Percentiles rank a stretch among this genome's conserved stretches.
Evolutionary conservation across 2,888 invertebrate genomes (phyloP).

Genomic region (Philopedon plagiatum): DNA sequence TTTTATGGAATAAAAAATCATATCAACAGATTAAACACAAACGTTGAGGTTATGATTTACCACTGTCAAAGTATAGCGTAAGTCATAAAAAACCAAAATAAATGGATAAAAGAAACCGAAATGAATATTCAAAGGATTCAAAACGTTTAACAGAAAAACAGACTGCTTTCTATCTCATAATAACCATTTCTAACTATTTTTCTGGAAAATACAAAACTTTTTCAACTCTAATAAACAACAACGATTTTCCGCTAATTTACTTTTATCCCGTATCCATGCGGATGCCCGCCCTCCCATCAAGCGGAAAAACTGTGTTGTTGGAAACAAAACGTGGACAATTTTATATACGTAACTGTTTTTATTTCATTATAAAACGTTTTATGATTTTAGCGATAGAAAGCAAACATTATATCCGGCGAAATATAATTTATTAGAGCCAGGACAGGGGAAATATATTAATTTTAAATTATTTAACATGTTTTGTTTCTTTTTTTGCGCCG

Average conservation of each 20-base stretch:
- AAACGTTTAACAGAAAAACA: too few relatives aligned
- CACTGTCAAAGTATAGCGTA: too few relatives aligned
- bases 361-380: slow-evolving; percentile 6
- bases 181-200: too few relatives aligned
- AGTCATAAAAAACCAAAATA: too few relatives aligned
- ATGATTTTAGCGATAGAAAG: not conserved
- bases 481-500: not conserved
- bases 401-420: not conserved
- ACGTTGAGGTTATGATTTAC: too few relatives aligned
- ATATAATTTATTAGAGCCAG: not conserved
- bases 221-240: too few relatives aligned
- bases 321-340: not conserved
- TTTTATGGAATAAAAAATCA: too few relatives aligned
- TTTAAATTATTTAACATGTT: not conserved
- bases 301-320: not conserved
- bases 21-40: too few relatives aligned
- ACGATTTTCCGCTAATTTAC: not conserved
- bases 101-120: too few relatives aligned
- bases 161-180: too few relatives aligned
- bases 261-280: not conserved
- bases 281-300: not conserved
- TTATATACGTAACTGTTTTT: not conserved
- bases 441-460: not conserved
- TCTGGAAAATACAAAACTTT: too few relatives aligned
- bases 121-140: too few relatives aligned